These are phyloP conservation scores for Dipus sagitta DNA, from an alignment of 2,797 vertebrate genomes.

Conservation along the genomic window DNA sequence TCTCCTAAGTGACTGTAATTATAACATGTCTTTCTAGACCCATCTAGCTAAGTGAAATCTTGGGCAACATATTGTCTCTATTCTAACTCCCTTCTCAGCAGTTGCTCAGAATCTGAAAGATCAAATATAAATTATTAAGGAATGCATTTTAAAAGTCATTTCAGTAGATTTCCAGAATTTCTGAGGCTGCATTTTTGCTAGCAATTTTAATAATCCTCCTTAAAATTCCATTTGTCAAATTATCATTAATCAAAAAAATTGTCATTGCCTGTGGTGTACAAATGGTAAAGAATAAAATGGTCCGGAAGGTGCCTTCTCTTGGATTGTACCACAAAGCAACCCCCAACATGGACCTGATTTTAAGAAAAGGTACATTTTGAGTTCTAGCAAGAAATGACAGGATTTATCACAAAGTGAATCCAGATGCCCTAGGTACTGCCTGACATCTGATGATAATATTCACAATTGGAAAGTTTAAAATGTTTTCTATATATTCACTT, in stretches of 20 bases:
- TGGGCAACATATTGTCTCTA: not conserved
- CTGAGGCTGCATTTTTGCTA: conserved; percentile 28
- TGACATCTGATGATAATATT: conserved; percentile 56
- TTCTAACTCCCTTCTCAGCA: conserved; percentile 51
- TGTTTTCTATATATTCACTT: conserved; percentile 28
- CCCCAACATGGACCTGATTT: not conserved
- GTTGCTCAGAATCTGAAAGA: conserved; percentile 54
- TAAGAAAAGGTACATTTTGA: conserved; percentile 6
- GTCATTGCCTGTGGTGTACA: not conserved
- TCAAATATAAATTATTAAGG: conserved; percentile 69
- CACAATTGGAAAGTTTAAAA: conserved; percentile 51
- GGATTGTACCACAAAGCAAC: not conserved
- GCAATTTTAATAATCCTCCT: conserved; percentile 63
- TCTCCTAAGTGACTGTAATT: not conserved
- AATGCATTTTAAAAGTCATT: conserved; percentile 64
- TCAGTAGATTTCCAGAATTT: conserved; percentile 32
- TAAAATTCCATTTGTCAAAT: conserved; percentile 66
- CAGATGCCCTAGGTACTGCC: not conserved
- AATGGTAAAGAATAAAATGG: conserved; percentile 32
- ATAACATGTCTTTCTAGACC: not conserved
- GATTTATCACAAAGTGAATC: conserved; percentile 12
- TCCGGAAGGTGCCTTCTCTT: conserved; percentile 38
- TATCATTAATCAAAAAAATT: conserved; percentile 70
- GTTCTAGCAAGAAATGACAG: conserved; percentile 37
- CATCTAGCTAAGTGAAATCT: not conserved